These are phyloP conservation scores for Papilio aristodemus DNA, from an alignment of 1,140 invertebrate species.

Conservation along the genomic window DNA sequence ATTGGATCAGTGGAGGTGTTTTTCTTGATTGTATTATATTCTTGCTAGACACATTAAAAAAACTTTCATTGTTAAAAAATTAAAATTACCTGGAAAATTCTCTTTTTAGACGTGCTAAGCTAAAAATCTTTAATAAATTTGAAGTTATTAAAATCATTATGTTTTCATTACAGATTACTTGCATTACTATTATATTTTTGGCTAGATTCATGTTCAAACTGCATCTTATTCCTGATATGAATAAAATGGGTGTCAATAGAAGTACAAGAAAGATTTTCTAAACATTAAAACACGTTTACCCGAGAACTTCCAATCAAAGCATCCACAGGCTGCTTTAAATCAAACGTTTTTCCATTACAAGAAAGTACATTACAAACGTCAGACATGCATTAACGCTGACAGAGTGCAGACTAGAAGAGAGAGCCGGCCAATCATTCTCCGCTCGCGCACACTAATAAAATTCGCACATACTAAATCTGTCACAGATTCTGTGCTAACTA, in stretches of 20 bases:
- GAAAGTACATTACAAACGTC: not conserved
- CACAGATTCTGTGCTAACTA: not conserved
- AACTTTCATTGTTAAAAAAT: no score
- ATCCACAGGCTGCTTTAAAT: not conserved
- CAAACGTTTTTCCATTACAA: not conserved
- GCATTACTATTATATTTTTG: no score
- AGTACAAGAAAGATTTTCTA: not conserved
- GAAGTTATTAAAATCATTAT: no score
- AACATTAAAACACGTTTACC: no score
- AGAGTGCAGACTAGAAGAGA: not conserved
- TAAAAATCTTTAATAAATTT: no score
- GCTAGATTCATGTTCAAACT: no score
- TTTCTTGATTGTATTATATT: not conserved
- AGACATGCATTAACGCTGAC: slow-evolving; percentile 1
- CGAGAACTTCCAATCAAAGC: no score
- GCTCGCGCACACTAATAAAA: not conserved
- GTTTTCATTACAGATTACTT: no score
- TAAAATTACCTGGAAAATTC: no score
- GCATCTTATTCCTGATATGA: no score
- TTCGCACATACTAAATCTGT: slow-evolving; percentile 10
- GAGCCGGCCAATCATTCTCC: not conserved
- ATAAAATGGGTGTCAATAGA: no score
- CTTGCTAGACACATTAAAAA: not conserved
- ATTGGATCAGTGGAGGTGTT: slow-evolving; percentile 22
- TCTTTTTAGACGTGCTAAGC: no score